A percentile compares a stretch with the other conserved stretches of the same genome.
Evolutionary conservation across 2,888 invertebrate species (phyloP).

Genomic region (Phyto melanocephala): DNA sequence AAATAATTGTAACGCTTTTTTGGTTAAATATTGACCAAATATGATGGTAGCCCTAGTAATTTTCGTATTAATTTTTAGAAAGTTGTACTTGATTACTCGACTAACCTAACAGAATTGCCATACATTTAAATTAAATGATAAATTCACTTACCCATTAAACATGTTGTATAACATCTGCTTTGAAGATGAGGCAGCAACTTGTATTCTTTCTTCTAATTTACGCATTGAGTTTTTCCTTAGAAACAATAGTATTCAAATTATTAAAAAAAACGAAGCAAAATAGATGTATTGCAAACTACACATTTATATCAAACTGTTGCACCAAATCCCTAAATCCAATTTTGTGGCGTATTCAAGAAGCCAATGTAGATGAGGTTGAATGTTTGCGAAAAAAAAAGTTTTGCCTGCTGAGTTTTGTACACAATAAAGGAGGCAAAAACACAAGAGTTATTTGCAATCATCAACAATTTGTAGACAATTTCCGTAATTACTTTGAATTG

Average conservation of each 20-base stretch:
- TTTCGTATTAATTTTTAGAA: no score
- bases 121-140: background rate
- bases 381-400: background rate
- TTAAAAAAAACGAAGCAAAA: background rate
- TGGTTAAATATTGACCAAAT: no score
- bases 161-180: no score
- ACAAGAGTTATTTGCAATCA: slow-evolving; percentile 64
- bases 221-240: background rate
- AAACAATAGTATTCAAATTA: background rate
- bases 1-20: no score
- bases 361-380: background rate
- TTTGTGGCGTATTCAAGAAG: background rate
- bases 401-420: background rate
- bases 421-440: slow-evolving; percentile 9
- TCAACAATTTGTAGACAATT: slow-evolving; percentile 65
- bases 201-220: background rate
- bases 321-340: background rate
- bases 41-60: no score
- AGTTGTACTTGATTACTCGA: no score
- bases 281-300: background rate
- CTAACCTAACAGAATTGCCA: no score
- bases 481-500: slow-evolving; percentile 57
- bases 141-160: slow-evolving; percentile 8
- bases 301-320: slow-evolving; percentile 19
- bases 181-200: background rate